Evolutionary conservation across 2,113 vertebrate genomes (phyloP).

Genomic region (Pachycephala philippinensis): DNA sequence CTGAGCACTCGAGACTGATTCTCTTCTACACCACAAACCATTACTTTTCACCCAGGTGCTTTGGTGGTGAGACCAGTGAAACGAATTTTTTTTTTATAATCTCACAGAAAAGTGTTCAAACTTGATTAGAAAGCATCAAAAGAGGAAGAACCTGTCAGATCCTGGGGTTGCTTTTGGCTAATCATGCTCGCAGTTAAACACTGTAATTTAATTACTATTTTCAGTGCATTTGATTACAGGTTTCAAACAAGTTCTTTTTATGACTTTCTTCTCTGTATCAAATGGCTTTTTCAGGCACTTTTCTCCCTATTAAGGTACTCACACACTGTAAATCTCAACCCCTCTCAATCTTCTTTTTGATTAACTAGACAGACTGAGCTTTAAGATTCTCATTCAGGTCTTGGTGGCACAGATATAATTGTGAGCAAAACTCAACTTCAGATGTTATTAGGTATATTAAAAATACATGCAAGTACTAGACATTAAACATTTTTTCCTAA

Average conservation of each 20-base stretch:
- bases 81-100: background rate
- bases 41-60: background rate
- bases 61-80: background rate
- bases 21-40: background rate
- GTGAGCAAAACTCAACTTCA: constrained; percentile 61
- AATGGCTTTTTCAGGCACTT: constrained; percentile 2
- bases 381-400: constrained; percentile 19
- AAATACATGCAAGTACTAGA: constrained; percentile 58
- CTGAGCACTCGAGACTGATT: accelerated
- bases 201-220: constrained; percentile 42
- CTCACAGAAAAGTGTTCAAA: background rate
- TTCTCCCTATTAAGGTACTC: constrained; percentile 7
- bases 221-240: background rate
- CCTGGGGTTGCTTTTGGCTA: background rate
- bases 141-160: background rate
- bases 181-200: constrained; percentile 16
- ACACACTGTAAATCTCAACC: background rate
- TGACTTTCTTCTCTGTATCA: constrained; percentile 2
- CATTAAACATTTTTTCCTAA: constrained; percentile 47
- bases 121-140: constrained; percentile 2
- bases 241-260: constrained; percentile 24
- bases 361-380: constrained; percentile 41
- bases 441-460: constrained; percentile 54
- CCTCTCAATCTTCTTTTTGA: constrained; percentile 23
- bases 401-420: constrained; percentile 47